Conservation (phyloP, 2,888 invertebrate species). For the Acleris emargana region DNA sequence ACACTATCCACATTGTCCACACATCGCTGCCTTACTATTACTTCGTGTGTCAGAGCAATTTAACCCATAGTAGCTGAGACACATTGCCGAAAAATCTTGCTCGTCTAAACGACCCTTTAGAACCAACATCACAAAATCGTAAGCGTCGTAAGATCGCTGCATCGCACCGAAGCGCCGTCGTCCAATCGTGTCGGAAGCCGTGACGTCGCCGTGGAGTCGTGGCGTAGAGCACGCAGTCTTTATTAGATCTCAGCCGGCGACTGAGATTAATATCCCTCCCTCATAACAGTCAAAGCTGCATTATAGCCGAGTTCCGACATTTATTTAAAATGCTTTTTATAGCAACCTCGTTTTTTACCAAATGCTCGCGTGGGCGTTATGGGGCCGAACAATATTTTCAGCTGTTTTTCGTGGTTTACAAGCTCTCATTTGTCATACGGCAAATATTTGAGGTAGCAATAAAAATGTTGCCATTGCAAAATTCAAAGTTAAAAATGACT, state of each 20-base stretch:
- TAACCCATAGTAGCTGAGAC: no score
- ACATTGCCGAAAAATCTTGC: no score
- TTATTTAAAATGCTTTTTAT: conserved; percentile 14
- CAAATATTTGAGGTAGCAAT: not conserved
- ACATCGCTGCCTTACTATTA: no score
- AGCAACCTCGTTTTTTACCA: not conserved
- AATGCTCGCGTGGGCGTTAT: conserved; percentile 19
- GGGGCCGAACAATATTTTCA: conserved; percentile 13
- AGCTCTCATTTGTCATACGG: not conserved
- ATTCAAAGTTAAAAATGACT: no score
- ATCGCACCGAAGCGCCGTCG: not conserved
- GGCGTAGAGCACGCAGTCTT: conserved; percentile 6
- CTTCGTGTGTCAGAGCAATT: no score
- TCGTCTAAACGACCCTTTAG: no score
- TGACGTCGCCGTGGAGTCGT: not conserved
- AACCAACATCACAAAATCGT: no score
- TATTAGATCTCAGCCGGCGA: conserved; percentile 23
- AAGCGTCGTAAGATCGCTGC: no score
- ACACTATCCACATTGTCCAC: no score
- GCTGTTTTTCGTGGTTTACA: conserved; percentile 1
- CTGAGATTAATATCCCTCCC: conserved; percentile 14
- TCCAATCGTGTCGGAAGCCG: not conserved
- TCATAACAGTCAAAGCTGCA: conserved; percentile 20
- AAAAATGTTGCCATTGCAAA: no score
- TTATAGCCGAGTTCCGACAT: conserved; percentile 13